Conservation (phyloP, 2,888 invertebrate species). For the Scrobipalpa atriplicella region DNA sequence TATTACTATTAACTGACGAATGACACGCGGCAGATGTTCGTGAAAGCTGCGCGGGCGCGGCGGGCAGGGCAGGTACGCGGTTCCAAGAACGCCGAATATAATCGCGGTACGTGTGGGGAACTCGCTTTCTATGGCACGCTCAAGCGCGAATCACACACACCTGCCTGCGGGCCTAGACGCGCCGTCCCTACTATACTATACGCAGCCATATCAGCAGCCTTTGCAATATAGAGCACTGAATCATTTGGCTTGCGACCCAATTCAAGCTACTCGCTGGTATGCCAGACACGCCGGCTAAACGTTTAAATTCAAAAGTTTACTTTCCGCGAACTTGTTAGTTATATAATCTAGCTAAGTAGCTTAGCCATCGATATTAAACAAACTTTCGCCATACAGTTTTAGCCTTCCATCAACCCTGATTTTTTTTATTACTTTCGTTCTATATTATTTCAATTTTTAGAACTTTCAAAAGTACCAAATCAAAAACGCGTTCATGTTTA, state of each 20-base stretch:
- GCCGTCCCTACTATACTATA: neutral
- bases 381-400: no score
- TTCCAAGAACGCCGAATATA: conserved; percentile 80
- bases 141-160: conserved; percentile 64
- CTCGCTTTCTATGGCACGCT: conserved; percentile 67
- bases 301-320: neutral
- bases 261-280: neutral
- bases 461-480: no score
- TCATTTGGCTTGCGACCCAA: conserved; percentile 21
- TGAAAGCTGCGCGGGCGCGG: conserved; percentile 57
- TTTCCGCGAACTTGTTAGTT: neutral
- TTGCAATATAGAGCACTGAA: conserved; percentile 11
- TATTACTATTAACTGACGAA: conserved; percentile 43
- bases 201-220: neutral
- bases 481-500: no score
- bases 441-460: no score
- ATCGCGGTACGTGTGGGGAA: conserved; percentile 75
- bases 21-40: conserved; percentile 73
- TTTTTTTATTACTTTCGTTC: no score
- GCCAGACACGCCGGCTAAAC: conserved; percentile 6
- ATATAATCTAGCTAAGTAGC: neutral
- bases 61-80: conserved; percentile 68
- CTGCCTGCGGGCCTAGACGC: conserved; percentile 46
- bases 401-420: no score
- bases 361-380: no score